Evolutionary conservation across 2,113 vertebrate genomes (phyloP).

Genomic region (Dasyornis broadbenti): DNA sequence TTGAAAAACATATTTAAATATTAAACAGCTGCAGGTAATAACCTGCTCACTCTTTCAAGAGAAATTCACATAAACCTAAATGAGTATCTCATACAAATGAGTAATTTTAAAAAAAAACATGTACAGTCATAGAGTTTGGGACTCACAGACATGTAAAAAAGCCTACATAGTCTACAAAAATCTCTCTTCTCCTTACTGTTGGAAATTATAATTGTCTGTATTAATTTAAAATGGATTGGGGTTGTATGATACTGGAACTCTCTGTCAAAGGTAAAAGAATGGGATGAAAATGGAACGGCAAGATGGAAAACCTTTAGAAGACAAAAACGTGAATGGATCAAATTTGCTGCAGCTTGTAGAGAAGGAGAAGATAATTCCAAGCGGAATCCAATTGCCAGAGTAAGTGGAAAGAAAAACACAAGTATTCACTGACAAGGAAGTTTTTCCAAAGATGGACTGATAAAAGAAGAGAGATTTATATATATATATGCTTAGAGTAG

Average conservation of each 20-base stretch:
- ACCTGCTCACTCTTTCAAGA: not conserved
- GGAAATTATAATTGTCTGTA: not conserved
- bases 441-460: not conserved
- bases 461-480: not conserved
- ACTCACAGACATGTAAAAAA: not conserved
- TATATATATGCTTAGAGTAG: not conserved
- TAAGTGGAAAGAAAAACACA: slow-evolving; percentile 50
- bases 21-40: not conserved
- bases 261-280: slow-evolving; percentile 74
- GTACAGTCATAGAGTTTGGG: not conserved
- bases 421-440: not conserved
- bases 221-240: not conserved
- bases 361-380: slow-evolving; percentile 78
- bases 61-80: not conserved
- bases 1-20: not conserved
- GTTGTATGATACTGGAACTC: not conserved
- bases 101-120: not conserved
- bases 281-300: slow-evolving; percentile 64
- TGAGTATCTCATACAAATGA: not conserved
- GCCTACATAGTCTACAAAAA: not conserved
- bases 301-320: slow-evolving; percentile 72
- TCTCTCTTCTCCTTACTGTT: not conserved
- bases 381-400: slow-evolving; percentile 77
- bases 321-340: slow-evolving; percentile 80
- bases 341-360: slow-evolving; percentile 71